Percentiles rank a stretch among this genome's conserved stretches.
These are phyloP conservation scores for Trissoscelio sp. DNA, from an alignment of 2,888 invertebrate genomes.

Conservation along the genomic window DNA sequence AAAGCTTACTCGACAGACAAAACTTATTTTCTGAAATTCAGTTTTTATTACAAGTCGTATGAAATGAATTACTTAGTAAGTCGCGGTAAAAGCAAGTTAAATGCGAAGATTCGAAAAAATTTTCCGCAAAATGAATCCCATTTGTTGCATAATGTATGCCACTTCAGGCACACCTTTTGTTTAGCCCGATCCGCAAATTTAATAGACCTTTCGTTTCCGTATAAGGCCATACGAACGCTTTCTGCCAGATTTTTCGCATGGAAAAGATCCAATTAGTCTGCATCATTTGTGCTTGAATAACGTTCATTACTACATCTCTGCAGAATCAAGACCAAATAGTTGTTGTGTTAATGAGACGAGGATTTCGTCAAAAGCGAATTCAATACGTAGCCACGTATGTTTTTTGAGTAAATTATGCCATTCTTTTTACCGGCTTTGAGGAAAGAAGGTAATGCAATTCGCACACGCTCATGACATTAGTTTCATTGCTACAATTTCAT, in stretches of 20 bases:
- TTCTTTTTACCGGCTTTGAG: conserved; percentile 9
- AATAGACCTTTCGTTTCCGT: conserved; percentile 32
- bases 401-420: conserved; percentile 15
- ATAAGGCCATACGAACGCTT: conserved; percentile 23
- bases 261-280: conserved; percentile 55
- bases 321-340: conserved; percentile 51
- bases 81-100: conserved; percentile 7
- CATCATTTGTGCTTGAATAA: conserved; percentile 58
- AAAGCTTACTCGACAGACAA: conserved; percentile 18
- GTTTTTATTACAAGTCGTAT: conserved; percentile 6
- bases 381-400: conserved; percentile 21
- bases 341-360: conserved; percentile 50
- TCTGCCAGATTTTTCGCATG: conserved; percentile 52
- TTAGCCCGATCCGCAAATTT: conserved; percentile 46
- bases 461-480: conserved; percentile 6
- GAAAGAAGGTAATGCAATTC: conserved; percentile 6
- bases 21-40: conserved; percentile 29
- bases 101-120: conserved; percentile 9
- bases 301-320: conserved; percentile 50
- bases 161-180: conserved; percentile 68
- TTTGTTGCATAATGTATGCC: conserved; percentile 54
- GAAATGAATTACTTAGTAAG: conserved; percentile 14
- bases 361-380: conserved; percentile 36
- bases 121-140: conserved; percentile 34
- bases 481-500: background rate